phyloP scores from a whole-genome alignment of 2,888 invertebrate species.

The Marasmarcha lunaedactyla region DNA sequence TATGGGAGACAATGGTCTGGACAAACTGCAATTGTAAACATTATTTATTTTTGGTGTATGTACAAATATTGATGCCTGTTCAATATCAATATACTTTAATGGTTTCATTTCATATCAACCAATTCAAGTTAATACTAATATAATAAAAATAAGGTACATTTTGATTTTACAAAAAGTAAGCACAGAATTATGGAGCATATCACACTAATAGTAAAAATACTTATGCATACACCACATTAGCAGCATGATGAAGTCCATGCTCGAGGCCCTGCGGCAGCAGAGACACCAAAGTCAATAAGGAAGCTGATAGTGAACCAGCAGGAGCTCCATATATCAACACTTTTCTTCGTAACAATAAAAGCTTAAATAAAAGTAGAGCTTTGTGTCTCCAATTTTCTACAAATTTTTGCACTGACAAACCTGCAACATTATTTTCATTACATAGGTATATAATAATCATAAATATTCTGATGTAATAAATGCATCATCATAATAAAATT shows the following conservation, averaged over 20 bases:
- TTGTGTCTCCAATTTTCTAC: constrained; percentile 92
- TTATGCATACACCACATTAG: constrained; percentile 78
- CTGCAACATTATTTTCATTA: constrained; percentile 54
- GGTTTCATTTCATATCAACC: no score
- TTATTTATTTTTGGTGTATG: background rate
- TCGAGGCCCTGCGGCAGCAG: constrained; percentile 92
- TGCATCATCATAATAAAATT: no score
- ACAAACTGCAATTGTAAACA: constrained; percentile 32
- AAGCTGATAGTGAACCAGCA: constrained; percentile 88
- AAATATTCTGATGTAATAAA: background rate
- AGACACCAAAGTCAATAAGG: constrained; percentile 89
- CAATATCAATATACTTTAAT: no score
- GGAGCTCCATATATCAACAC: constrained; percentile 94
- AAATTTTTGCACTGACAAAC: constrained; percentile 84
- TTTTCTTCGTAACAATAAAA: constrained; percentile 88
- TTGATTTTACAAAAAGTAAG: background rate
- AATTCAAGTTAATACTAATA: no score
- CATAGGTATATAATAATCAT: background rate
- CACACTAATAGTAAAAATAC: no score
- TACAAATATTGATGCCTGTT: no score
- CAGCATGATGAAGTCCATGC: constrained; percentile 83
- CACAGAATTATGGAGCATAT: no score
- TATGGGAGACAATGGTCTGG: constrained; percentile 51
- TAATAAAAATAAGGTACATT: background rate
- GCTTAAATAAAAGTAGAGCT: constrained; percentile 90